Conservation (phyloP, 2,797 vertebrate genomes). For the Sorex maritimensis region DNA sequence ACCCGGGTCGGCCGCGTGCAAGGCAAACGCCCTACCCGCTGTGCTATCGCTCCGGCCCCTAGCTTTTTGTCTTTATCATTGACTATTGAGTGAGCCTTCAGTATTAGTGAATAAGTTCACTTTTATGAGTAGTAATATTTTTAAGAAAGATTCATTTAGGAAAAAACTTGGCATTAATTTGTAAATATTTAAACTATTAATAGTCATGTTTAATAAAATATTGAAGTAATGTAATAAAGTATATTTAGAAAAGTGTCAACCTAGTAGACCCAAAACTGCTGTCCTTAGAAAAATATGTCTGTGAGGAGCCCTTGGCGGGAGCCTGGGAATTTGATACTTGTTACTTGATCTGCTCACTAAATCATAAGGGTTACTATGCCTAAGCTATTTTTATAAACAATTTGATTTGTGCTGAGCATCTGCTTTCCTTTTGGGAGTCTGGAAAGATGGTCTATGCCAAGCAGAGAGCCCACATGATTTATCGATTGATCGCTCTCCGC, state of each 20-base stretch:
- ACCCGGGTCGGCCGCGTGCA: too few relatives aligned
- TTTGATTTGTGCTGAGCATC: not conserved
- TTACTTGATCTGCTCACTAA: not conserved
- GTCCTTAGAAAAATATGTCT: not conserved
- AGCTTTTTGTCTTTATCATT: not conserved
- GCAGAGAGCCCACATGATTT: not conserved
- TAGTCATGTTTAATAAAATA: constrained; percentile 57
- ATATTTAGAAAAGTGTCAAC: not conserved
- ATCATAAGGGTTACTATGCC: not conserved
- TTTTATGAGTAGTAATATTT: not conserved
- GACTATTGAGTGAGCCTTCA: constrained; percentile 12
- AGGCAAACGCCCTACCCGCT: too few relatives aligned
- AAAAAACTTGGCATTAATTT: constrained; percentile 32
- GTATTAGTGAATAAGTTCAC: not conserved
- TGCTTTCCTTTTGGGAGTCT: constrained; percentile 15
- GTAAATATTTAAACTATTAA: constrained; percentile 34
- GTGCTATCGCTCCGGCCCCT: too few relatives aligned
- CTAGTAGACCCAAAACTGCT: not conserved
- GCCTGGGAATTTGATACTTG: not conserved
- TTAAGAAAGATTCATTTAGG: not conserved
- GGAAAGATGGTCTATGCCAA: constrained; percentile 17
- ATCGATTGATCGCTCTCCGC: too few relatives aligned
- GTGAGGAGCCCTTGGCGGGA: not conserved
- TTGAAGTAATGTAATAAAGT: constrained; percentile 13
- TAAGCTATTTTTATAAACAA: not conserved